Evolutionary conservation across 92 coral and sea anemone species (phyloP).

Genomic region (Epizoanthus stellaris): DNA sequence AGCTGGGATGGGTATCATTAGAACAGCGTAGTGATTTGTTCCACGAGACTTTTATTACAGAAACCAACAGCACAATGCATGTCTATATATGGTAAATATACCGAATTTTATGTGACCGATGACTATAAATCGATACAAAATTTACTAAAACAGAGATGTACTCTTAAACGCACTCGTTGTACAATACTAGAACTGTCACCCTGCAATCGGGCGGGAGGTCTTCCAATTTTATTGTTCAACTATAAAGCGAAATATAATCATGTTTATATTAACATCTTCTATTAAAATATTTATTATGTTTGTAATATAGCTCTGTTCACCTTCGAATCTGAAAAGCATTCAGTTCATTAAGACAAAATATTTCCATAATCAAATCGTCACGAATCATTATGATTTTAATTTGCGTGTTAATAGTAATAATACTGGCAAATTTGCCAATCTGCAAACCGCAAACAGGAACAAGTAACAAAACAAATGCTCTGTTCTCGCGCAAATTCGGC

Average conservation of each 20-base stretch:
- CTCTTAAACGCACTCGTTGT: not conserved
- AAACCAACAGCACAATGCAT: too few species aligned
- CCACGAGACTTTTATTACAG: too few species aligned
- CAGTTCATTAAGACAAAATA: not conserved
- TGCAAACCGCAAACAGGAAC: not conserved
- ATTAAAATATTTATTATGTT: too few species aligned
- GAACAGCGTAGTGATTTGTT: too few species aligned
- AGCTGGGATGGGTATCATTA: too few species aligned
- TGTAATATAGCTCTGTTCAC: not conserved
- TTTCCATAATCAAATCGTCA: not conserved
- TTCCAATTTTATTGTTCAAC: not conserved
- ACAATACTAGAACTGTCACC: not conserved
- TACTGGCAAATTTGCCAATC: not conserved
- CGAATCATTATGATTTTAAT: not conserved
- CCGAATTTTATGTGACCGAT: too few species aligned
- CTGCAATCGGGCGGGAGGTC: not conserved
- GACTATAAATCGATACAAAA: too few species aligned
- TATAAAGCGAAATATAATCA: not conserved
- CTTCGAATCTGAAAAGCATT: not conserved
- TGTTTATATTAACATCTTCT: not conserved
- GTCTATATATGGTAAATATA: too few species aligned
- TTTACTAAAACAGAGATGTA: too few species aligned
- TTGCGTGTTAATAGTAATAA: not conserved
- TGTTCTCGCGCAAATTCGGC: not conserved
- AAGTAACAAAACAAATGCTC: not conserved